Base-by-base conservation (phyloP, 2,888 invertebrate species). In the Leuctra nigra region DNA sequence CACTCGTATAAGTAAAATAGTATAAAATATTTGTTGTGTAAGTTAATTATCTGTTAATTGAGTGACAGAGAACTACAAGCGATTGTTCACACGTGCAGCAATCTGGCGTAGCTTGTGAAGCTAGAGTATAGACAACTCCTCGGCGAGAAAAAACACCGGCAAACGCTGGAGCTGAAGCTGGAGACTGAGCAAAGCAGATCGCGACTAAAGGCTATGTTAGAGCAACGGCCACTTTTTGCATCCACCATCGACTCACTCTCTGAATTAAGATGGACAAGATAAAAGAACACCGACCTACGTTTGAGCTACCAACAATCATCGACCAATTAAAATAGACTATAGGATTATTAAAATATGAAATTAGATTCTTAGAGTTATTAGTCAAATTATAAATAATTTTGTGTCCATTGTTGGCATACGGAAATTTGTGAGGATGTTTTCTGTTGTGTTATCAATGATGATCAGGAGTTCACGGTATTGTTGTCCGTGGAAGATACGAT, bases 251-350 rank as follows among this genome's bases (percentile, higher is more conserved):
- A 29, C 29, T 29, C n/a, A 47, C 25, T 25, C 47, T 23, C 47
- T 38, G 55, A 55, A 55, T 55, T 55, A 55, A 55, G 55, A 55
- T 55, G 39, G 55, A 50, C 55, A 55, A 55, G 55, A 55, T 55
- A 55, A 55, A 55, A 50, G 55, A 39, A 50, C 41, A 50, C 38
- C 18, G 38, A 47, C 38, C 55, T 25, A 47, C 25, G 16, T 25
- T 25, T 47, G n/a, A 16, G 47, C 39, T 47, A 25, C 47, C 29
- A 47, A 24, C 47, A 24, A 47, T 47, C 47, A 25, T 16, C 47
- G n/a, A 16, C 47, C 47, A 47, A 47, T 47, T 47, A 47, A 47
- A 36, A 47, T 47, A 47, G 47, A 24, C 25, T 47, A 18, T 9
- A n/a, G 4, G 7, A 25, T 47, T 47, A 47, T 47, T 47, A 47